Base-by-base conservation (phyloP, 1,140 invertebrate species). In the Zaprionus lachaisei region DNA sequence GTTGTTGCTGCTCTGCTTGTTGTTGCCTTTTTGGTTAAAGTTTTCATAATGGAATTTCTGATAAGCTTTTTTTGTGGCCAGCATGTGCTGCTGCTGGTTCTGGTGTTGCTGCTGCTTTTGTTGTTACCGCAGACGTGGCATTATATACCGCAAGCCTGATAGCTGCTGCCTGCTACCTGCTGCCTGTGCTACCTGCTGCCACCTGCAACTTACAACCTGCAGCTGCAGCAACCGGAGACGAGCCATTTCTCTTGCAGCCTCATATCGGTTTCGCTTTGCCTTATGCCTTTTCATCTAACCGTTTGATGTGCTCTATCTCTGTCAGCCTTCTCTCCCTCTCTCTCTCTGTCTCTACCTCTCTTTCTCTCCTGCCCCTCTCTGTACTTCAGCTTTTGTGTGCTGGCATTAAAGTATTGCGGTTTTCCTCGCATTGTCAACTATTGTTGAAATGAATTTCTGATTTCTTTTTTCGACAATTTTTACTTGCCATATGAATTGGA, bases 41-140 rank as follows among this genome's bases (percentile, higher is more conserved):
- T 84, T 84, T 79, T 90, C 78, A 79, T 89, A 90, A 90, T 89
- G 84, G 81, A 90, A 89, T 90, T 89, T 89, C 79, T 82, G 85
- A 90, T 89, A 84, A 78, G 80, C 74, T 82, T 73, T 84, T 84
- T 83, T 79, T 79, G 63, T 64, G 64, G 71, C 68, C 72, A 70
- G 60, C 66, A 71, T 80, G 66, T 60, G 63, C 77, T 71, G 20
- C 60, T 71, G 31, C 51, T 58, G 37, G 34, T 68, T 12, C 37
- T 26, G 38, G 31, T 66, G 37, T 28, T 66, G 38, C 66, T 75
- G 70, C 55, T 71, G 37, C 37, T 71, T 34, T 74, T 79, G 71
- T 56, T 71, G 41, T 72, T 72, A 83, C 81, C 77, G 77, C 81
- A 83, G 77, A 74, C 70, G 57, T 61, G 77, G 77, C 64, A 72